phyloP scores from a whole-genome alignment of 2,113 vertebrate genomes.

The Hoplias malabaricus region DNA sequence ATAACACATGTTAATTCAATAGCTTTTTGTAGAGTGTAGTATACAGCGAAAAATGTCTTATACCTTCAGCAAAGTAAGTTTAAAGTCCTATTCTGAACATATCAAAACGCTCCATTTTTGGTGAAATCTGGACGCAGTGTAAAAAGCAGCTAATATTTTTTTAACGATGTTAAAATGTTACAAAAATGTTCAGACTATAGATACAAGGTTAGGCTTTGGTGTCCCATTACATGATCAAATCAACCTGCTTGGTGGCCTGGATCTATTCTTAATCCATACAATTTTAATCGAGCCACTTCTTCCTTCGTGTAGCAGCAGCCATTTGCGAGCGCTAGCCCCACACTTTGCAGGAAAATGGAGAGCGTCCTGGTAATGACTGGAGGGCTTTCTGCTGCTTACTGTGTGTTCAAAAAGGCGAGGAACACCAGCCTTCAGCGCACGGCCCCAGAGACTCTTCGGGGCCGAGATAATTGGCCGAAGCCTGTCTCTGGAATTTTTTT shows the following conservation, averaged over 20 bases:
- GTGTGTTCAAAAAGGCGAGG: conserved; percentile 52
- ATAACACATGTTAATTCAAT: no score
- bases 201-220: background rate
- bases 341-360: conserved; percentile 45
- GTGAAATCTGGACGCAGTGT: no score
- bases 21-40: no score
- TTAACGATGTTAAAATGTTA: no score
- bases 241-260: background rate
- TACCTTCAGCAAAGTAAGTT: no score
- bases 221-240: background rate
- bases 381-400: conserved; percentile 50
- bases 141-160: no score
- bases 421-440: conserved; percentile 45
- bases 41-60: no score
- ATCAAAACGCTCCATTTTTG: no score
- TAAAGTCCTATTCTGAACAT: no score
- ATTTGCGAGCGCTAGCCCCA: conserved; percentile 36
- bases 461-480: conserved; percentile 57
- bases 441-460: conserved; percentile 55
- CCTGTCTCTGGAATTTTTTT: conserved; percentile 41
- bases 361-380: conserved; percentile 49
- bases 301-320: conserved; percentile 23
- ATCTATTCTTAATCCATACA: background rate
- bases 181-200: no score
- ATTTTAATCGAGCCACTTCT: conserved; percentile 43